These are phyloP conservation scores for Mormyrops boulengeri DNA, from an alignment of 2,797 vertebrate genomes.

Conservation along the genomic window DNA sequence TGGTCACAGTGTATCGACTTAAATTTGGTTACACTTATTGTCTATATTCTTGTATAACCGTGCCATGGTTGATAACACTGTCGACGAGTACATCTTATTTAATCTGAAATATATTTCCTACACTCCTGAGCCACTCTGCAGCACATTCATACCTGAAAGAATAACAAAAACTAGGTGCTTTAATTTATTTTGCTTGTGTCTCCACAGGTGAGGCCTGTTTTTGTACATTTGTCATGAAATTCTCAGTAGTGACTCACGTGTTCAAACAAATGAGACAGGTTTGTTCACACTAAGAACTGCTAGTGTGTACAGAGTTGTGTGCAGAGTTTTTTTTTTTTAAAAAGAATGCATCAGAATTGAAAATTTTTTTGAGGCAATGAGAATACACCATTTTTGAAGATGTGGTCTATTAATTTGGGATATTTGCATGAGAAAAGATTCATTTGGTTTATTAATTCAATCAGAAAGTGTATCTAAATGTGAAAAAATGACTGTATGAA, in stretches of 20 bases:
- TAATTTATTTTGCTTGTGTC: not conserved
- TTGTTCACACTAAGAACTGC: not conserved
- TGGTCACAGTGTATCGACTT: not conserved
- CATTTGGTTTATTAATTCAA: not conserved
- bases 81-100: not conserved
- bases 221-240: not conserved
- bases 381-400: not conserved
- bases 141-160: not conserved
- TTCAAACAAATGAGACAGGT: not conserved
- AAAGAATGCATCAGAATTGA: not conserved
- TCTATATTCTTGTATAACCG: not conserved
- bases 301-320: not conserved
- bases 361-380: not conserved
- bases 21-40: not conserved
- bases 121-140: not conserved
- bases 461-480: not conserved
- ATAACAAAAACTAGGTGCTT: not conserved
- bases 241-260: not conserved
- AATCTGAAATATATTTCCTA: not conserved
- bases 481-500: not conserved
- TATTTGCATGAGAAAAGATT: not conserved
- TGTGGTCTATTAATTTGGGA: not conserved
- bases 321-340: not conserved
- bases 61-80: not conserved
- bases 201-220: not conserved